Base-by-base conservation (phyloP, 2,888 invertebrate species). In the Zaprionus lineosus region DNA sequence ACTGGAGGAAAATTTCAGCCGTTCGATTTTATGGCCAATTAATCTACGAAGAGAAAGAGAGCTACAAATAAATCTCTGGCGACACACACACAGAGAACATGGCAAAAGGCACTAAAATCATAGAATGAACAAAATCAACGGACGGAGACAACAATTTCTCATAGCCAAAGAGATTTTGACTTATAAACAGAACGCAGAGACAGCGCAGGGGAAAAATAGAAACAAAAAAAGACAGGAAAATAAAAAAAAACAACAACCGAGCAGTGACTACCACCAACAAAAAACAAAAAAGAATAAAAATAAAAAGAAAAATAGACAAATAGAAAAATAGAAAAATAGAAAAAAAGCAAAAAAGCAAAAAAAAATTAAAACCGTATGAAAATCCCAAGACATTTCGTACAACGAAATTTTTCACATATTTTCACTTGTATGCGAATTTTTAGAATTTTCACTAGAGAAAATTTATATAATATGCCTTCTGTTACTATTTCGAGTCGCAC, bases 391-490 rank as follows among this genome's bases (percentile, higher is more conserved):
- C 82, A 85, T 86, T 84, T 81, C 76, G 82, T 81, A 74, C 68
- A 72, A 84, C 84, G 69, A 86, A 69, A 86, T 84, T 84, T 84
- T 84, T 84, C 86, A 85, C 74, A 84, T 84, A 81, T 84, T 86
- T 84, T 84, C 75, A 79, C 63, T 77, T 84, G 87, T 78, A 84
- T 86, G 86, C 75, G 87, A 84, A 85, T 79, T 79, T 86, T 86
- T 76, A 74, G 86, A 81, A 86, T 86, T 86, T 84, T 84, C 82
- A 71, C 74, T 78, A 69, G 61, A 67, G 84, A 81, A 82, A 72
- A 84, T 86, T 86, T 86, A 86, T 86, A 86, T 83, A 84, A 84
- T 83, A 77, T 74, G 73, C 59, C 63, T 86, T 74, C 84, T 84
- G 84, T 86, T 86, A 82, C 86, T 82, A 86, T 86, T 84, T 86